Evolutionary conservation across 2,113 vertebrate genomes (phyloP).

Genomic region (Turnix velox): DNA sequence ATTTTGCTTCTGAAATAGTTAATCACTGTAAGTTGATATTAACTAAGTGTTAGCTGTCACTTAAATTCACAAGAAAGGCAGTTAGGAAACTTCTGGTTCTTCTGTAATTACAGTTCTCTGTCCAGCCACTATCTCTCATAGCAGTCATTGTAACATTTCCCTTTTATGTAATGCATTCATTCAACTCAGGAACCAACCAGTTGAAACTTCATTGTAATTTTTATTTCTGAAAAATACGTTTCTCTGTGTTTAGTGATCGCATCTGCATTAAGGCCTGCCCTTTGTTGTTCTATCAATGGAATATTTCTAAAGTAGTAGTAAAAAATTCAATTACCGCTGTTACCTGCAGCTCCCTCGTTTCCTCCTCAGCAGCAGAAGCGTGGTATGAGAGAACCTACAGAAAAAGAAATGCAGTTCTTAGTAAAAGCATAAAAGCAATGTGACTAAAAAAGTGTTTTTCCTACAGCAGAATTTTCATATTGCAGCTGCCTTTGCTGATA

Average conservation of each 20-base stretch:
- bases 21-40: background rate
- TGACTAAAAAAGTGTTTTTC: background rate
- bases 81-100: background rate
- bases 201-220: background rate
- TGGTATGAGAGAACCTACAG: slow-evolving; percentile 93
- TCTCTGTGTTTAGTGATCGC: background rate
- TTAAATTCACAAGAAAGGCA: background rate
- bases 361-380: slow-evolving; percentile 90
- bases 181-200: background rate
- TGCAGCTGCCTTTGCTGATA: background rate
- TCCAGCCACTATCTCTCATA: background rate
- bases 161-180: background rate
- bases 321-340: slow-evolving; percentile 82
- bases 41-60: background rate
- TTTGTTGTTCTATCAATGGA: background rate
- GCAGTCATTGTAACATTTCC: background rate
- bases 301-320: slow-evolving; percentile 8
- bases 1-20: background rate
- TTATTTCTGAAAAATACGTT: background rate
- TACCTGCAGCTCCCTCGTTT: slow-evolving; percentile 91
- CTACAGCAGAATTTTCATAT: background rate
- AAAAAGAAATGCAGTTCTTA: background rate
- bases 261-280: background rate
- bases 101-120: background rate
- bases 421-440: background rate